Evolutionary conservation across 2,888 invertebrate species (phyloP), one percentile per base, ranked within the genome.

Genomic region (Girardia tigrina): DNA sequence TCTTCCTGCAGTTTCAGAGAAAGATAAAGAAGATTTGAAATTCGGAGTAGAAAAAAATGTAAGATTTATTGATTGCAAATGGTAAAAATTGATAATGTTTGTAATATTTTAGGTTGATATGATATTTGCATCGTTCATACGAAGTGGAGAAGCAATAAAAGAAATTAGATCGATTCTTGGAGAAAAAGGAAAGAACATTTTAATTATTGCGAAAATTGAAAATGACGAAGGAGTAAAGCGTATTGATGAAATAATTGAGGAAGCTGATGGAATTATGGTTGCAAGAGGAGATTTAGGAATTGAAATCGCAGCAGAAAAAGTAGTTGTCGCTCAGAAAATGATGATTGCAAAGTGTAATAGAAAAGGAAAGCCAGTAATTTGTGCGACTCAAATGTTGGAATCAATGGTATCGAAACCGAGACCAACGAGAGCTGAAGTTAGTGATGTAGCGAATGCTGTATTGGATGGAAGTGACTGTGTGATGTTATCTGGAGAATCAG

Each of bases 401-500:
- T 94, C 94, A 0, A 97, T 97, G 97, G 90, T 94, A 20, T 91
- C 91, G 86, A 97, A 95, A 83, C 95, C 95, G 0, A 88, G 95
- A 0, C 91, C 95, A 0, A 97, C 95, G 0, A 88, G 95, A 81
- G 95, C 95, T 0, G 95, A 97, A 86, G 90, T 91, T 42, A 92
- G 93, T 0, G 95, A 95, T 85, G 95, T 97, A 0, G 97, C 95
- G 77, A 97, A 98, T 85, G 97, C 97, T 0, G 90, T 97, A 80
- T 86, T 95, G 71, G 95, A 97, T 85, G 95, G 95, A 4, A 94
- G 94, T 4, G 95, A 97, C 84, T 95, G 95, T 84, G 94, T 97
- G 71, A 97, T 97, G 97, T 86, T 97, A 83, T 94, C 94, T 0
- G 97, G 95, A n/a, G 97, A 98, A 86, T 97, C 97, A 0, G 97